A percentile compares a stretch with the other conserved stretches of the same genome.
phyloP scores from a whole-genome alignment of 2,888 invertebrate species.

The Acleris literana region DNA sequence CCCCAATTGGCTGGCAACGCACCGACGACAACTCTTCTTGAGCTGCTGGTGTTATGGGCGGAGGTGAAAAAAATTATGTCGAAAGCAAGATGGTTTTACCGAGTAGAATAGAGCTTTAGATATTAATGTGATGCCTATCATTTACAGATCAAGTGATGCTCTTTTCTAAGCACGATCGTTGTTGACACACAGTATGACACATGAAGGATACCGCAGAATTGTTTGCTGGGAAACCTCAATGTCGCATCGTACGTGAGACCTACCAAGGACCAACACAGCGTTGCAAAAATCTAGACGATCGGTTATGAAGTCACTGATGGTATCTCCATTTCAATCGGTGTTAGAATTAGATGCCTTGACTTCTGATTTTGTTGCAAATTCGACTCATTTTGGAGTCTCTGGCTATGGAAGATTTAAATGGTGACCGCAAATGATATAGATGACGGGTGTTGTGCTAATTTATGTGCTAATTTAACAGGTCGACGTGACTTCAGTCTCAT shows the following conservation, averaged over 20 bases:
- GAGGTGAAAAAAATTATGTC: too few relatives aligned
- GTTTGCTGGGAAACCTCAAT: conserved; percentile 28
- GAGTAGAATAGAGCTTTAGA: too few relatives aligned
- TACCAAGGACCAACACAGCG: conserved; percentile 7
- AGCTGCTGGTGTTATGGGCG: too few relatives aligned
- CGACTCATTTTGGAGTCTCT: too few relatives aligned
- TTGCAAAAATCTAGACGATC: background rate
- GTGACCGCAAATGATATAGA: conserved; percentile 16
- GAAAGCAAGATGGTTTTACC: too few relatives aligned
- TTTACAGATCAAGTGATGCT: too few relatives aligned
- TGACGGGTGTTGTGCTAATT: conserved; percentile 5
- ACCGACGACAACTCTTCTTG: too few relatives aligned
- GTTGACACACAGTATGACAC: conserved; percentile 28
- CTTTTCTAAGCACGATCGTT: background rate
- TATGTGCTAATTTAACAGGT: conserved; percentile 12
- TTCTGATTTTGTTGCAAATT: too few relatives aligned
- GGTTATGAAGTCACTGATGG: background rate
- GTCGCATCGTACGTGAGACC: conserved; percentile 12
- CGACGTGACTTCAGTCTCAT: conserved; percentile 24
- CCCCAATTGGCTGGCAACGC: too few relatives aligned
- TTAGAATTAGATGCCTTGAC: too few relatives aligned
- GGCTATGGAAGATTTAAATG: background rate
- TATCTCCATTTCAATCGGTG: conserved; percentile 2
- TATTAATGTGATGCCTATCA: too few relatives aligned
- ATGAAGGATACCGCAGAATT: conserved; percentile 23